Conservation (phyloP, 2,888 invertebrate species). For the Dolomedes plantarius region DNA sequence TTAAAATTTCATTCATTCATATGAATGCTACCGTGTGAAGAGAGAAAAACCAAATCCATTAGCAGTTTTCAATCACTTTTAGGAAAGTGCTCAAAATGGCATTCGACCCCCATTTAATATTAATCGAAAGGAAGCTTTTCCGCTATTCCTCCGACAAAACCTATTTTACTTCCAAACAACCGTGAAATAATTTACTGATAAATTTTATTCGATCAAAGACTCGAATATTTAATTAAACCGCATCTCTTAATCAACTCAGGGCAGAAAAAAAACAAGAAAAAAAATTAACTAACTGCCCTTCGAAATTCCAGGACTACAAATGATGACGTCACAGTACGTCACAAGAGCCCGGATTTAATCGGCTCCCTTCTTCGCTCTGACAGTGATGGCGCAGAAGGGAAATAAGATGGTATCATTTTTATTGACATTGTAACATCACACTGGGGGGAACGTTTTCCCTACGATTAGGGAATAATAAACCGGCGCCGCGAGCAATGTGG, state of each 20-base stretch:
- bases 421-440: slow-evolving; percentile 18
- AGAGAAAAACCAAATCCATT: too few relatives aligned
- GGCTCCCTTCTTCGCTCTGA: slow-evolving; percentile 14
- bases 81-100: too few relatives aligned
- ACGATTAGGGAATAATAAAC: slow-evolving; percentile 18
- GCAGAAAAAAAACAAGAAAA: too few relatives aligned
- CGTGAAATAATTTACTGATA: background rate
- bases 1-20: too few relatives aligned
- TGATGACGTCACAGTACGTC: background rate
- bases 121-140: too few relatives aligned
- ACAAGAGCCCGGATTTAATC: background rate
- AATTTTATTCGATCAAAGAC: background rate
- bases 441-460: slow-evolving; percentile 14
- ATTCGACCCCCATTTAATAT: too few relatives aligned
- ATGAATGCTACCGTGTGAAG: too few relatives aligned
- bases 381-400: slow-evolving; percentile 16
- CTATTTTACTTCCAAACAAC: too few relatives aligned
- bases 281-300: background rate
- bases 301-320: background rate
- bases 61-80: too few relatives aligned
- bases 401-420: slow-evolving; percentile 14
- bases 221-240: background rate
- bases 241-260: background rate
- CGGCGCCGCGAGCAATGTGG: slow-evolving; percentile 1
- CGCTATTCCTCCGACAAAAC: too few relatives aligned